Base-by-base conservation (phyloP, 1,140 invertebrate genomes). In the Microplitis mediator region DNA sequence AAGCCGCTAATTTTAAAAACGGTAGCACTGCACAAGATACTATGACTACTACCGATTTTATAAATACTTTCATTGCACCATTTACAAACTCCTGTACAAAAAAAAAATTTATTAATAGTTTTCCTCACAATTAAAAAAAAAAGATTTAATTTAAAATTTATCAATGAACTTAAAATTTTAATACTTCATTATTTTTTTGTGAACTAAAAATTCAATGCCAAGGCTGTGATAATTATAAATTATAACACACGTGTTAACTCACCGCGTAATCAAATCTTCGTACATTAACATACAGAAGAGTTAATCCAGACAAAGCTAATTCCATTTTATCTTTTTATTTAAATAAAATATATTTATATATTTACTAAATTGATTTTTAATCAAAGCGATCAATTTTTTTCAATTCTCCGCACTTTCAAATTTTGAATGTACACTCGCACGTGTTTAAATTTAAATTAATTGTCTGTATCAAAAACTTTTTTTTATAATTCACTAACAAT, bases 21-120 rank as follows among this genome's bases (percentile, higher is more conserved):
- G 89, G 89, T 23, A 74, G 73, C 2, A 88, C 75, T 11, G 87
- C 35, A 54, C 86, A 83, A 9, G 82, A 79, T 13, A 87, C 69
- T 11, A 87, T 63, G 2, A 85, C 86, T 61, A 88, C 13, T 0
- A 78, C 8, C 2, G 9, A 31, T 67, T 65, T 50, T 9, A 78
- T 36, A 3, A 75, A 35, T 50, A 69, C 23, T 58, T 73, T 74
- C 23, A 52, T 36, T 1, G 65, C 5, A 1, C 61, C 62, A 56
- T 71, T 61, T 23, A 76, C n/a, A 36, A 74, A 71, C 60, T 74
- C 74, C 76, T 77, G 67, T n/a, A 74, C 60, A 13, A 35, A 56
- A 31, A 73, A 61, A 66, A 16, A 51, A 51, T 9, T 13, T 11
- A 50, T 39, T 31, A 8, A 58, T 39, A 4, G 56, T 11, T 35